Conservation (phyloP, 2,888 invertebrate genomes). For the Drosophila setosimentum region DNA sequence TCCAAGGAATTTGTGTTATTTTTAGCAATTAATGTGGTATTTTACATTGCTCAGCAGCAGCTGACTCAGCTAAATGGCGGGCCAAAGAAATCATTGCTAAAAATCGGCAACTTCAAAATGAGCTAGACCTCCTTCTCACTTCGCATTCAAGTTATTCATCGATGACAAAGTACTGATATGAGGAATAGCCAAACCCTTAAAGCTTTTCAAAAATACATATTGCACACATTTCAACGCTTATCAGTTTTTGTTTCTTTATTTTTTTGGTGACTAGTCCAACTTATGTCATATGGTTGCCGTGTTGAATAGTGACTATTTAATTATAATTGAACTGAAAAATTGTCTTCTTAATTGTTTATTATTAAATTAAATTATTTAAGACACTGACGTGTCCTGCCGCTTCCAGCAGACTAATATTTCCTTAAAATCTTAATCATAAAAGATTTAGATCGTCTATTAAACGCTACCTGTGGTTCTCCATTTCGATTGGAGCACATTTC, state of each 20-base stretch:
- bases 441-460: not conserved
- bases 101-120: constrained; percentile 55
- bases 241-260: constrained; percentile 2
- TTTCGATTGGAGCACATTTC: constrained; percentile 15
- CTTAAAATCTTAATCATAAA: not conserved
- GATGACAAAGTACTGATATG: constrained; percentile 63
- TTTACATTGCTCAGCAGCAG: constrained; percentile 24
- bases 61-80: constrained; percentile 36
- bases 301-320: not conserved
- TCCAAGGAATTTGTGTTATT: constrained; percentile 45
- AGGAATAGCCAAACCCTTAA: constrained; percentile 43
- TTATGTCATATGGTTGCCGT: not conserved
- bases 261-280: constrained; percentile 6
- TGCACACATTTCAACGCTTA: constrained; percentile 21
- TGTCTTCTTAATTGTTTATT: not conserved
- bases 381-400: not conserved
- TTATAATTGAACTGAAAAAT: not conserved
- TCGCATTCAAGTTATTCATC: constrained; percentile 40
- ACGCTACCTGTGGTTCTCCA: constrained; percentile 19
- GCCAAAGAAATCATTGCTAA: constrained; percentile 22
- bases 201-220: constrained; percentile 11
- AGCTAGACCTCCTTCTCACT: not conserved
- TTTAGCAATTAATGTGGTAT: constrained; percentile 38
- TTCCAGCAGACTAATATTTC: not conserved
- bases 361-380: not conserved